These are phyloP conservation scores for Hydrotaea diabolus DNA, from an alignment of 2,888 invertebrate genomes.

Conservation along the genomic window DNA sequence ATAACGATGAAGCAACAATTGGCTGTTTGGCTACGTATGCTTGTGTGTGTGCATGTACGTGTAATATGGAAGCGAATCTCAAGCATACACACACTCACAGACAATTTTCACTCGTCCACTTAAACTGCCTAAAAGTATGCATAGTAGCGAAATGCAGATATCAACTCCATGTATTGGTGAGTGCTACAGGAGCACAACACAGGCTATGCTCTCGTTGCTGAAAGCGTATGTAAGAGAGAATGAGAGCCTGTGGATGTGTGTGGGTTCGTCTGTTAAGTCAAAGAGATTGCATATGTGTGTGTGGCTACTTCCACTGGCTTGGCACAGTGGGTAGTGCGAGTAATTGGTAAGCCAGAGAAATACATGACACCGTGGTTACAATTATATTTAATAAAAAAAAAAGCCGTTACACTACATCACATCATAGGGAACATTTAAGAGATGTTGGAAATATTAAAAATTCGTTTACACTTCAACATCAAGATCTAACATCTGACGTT, in stretches of 20 bases:
- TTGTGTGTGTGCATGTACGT: not conserved
- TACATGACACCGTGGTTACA: not conserved
- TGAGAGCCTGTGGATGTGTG: not conserved
- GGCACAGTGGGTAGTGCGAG: conserved; percentile 6
- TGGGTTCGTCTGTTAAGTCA: not conserved
- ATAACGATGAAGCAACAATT: conserved; percentile 59
- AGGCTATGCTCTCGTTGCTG: no score
- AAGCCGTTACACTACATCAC: no score
- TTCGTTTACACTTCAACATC: no score
- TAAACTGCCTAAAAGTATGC: conserved; percentile 54
- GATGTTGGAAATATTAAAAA: no score
- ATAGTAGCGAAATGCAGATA: conserved; percentile 28
- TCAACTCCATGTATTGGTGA: not conserved
- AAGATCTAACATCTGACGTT: no score
- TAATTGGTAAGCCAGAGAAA: not conserved
- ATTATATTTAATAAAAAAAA: no score
- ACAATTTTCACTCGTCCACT: not conserved
- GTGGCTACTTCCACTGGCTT: no score
- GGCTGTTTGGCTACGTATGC: conserved; percentile 48
- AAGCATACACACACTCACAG: conserved; percentile 1
- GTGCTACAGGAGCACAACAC: not conserved
- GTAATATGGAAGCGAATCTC: conserved; percentile 10
- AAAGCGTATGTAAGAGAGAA: not conserved
- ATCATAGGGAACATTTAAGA: no score
- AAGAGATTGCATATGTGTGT: not conserved